Evolutionary conservation across 2,797 vertebrate genomes (phyloP), one percentile per base, ranked within the genome.

Genomic region (Anisognathus igniventris): DNA sequence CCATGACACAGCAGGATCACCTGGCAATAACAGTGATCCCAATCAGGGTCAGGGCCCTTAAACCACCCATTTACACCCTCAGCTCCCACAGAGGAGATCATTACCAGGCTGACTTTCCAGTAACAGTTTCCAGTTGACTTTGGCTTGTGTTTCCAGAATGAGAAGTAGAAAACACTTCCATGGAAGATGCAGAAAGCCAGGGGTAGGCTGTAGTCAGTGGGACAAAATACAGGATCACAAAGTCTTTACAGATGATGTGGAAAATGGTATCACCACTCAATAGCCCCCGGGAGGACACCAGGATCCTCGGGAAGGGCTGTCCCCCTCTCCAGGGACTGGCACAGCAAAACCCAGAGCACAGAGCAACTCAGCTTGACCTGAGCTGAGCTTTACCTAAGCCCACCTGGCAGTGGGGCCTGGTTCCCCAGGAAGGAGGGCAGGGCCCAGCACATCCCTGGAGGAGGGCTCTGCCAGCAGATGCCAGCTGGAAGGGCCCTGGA

Each of bases 81-180:
- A 37, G 68, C 73, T 76, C 39, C 10, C 19, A 44, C 3, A 20
- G 1, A 30, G 1, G 1, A 7, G 14, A n/a, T 37, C n/a, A 56
- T 18, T 13, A 74, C 12, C 83, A 76, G 80, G 30, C 74, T 45
- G 74, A 85, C 24, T 48, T 28, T 19, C 37, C 62, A 8, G 1
- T 56, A 78, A 83, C 72, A 76, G 71, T 86, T 89, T 87, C 78
- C 91, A 92, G 61, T n/a, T 73, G 92, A 68, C 87, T 93, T 93
- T 95, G 92, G 83, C 90, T 96, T 79, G 30, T 40, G 57, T 81
- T 93, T 87, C 77, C 92, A 60, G n/a, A 48, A 45, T 5, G 58
- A 87, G 39, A 80, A 74, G 66, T 35, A 42, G 56, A 83, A 85
- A 33, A 7, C 64, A 23, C 14, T 78, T 35, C 67, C n/a, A 19